Evolutionary conservation across 2,113 vertebrate genomes (phyloP).

Genomic region (Laterallus jamaicensis): DNA sequence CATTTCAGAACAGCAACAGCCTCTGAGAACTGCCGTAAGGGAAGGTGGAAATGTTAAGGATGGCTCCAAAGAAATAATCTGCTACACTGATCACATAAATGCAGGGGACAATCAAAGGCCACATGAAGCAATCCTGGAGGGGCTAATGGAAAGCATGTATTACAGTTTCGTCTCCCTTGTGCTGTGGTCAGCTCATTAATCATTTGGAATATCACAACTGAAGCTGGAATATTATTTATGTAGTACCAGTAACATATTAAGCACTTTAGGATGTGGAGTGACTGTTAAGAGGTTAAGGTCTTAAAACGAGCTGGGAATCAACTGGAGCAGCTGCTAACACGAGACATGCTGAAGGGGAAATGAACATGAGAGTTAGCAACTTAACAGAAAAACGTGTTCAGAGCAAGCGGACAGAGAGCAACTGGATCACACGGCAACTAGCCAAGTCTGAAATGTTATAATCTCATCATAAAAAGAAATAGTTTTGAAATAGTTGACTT

Average conservation of each 20-base stretch:
- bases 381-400: neutral
- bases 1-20: neutral
- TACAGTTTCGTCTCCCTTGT: neutral
- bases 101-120: neutral
- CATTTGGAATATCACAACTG: neutral
- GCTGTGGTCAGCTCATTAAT: slow-evolving; percentile 3
- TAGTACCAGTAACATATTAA: neutral
- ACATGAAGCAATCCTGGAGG: neutral
- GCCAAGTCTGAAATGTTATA: neutral
- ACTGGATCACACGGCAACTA: neutral
- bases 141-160: neutral
- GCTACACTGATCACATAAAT: neutral
- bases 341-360: neutral
- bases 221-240: neutral
- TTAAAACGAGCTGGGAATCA: neutral
- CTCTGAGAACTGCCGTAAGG: neutral
- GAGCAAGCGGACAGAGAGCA: neutral
- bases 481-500: neutral
- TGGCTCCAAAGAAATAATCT: neutral
- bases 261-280: neutral
- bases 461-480: neutral
- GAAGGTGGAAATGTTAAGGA: neutral
- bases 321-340: neutral
- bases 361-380: neutral
- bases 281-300: neutral